phyloP scores from a whole-genome alignment of 2,113 vertebrate species.

The Gambusia affinis region DNA sequence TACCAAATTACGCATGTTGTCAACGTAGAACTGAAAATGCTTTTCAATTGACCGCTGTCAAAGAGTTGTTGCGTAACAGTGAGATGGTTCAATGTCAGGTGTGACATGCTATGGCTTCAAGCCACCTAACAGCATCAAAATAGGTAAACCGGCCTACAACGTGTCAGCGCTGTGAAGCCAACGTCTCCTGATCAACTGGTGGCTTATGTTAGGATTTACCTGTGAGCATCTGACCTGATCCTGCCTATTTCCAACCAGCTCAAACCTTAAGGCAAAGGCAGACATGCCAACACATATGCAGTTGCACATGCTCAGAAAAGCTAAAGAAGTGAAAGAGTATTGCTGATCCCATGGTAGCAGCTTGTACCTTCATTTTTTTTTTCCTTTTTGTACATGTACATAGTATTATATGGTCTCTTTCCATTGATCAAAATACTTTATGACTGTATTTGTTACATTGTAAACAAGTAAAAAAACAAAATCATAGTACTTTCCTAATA shows the following conservation, averaged over 20 bases:
- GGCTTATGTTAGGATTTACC: slow-evolving; percentile 71
- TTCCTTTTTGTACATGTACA: slow-evolving; percentile 56
- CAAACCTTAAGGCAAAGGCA: slow-evolving; percentile 31
- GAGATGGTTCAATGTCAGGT: slow-evolving; percentile 21
- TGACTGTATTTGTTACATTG: slow-evolving; percentile 19
- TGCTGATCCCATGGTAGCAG: slow-evolving; percentile 9
- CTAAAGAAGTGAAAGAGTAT: slow-evolving; percentile 12
- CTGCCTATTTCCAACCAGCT: slow-evolving; percentile 60
- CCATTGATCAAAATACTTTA: not conserved
- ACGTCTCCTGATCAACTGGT: slow-evolving; percentile 49
- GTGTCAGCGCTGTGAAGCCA: slow-evolving; percentile 43
- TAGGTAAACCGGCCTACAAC: slow-evolving; percentile 27
- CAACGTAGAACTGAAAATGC: not conserved
- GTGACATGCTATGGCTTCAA: slow-evolving; percentile 11
- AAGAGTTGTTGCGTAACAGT: slow-evolving; percentile 16
- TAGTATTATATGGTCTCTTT: not conserved
- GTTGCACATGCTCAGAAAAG: slow-evolving; percentile 3
- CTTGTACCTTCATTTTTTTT: slow-evolving; percentile 27
- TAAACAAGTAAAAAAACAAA: slow-evolving; percentile 28
- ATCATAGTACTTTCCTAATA: slow-evolving; percentile 19
- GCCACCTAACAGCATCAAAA: slow-evolving; percentile 22
- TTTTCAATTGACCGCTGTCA: slow-evolving; percentile 2
- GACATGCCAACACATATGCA: slow-evolving; percentile 11
- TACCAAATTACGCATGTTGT: slow-evolving; percentile 1
- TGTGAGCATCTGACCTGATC: slow-evolving; percentile 59